Evolutionary conservation across 2,888 invertebrate species (phyloP).

Genomic region (Tetramorium bicarinatum): DNA sequence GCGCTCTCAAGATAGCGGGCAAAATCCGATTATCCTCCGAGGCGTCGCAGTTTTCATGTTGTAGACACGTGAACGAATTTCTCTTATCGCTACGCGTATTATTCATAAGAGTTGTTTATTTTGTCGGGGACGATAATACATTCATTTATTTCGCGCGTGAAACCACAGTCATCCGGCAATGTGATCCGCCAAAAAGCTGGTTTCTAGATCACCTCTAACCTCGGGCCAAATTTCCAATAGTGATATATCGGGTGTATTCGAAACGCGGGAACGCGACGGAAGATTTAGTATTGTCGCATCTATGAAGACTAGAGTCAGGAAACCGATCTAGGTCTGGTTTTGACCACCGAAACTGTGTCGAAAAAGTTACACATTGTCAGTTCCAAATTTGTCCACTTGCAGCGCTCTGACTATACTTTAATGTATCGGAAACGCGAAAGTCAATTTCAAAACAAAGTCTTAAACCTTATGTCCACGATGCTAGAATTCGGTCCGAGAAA

Average conservation of each 20-base stretch:
- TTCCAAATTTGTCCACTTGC: no score
- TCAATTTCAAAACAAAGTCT: no score
- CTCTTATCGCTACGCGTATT: background rate
- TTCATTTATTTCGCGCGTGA: background rate
- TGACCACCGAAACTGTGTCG: no score
- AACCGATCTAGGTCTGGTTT: no score
- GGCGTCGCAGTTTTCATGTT: constrained; percentile 2
- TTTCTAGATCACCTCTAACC: constrained; percentile 27
- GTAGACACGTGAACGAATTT: background rate
- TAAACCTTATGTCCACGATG: no score
- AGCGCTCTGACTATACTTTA: no score
- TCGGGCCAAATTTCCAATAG: background rate
- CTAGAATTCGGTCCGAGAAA: no score
- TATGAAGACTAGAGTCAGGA: no score
- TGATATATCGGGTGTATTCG: background rate
- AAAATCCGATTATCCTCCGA: constrained; percentile 24
- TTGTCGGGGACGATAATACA: background rate
- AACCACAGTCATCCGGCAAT: background rate
- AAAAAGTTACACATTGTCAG: no score
- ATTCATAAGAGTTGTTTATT: background rate
- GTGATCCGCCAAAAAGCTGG: background rate
- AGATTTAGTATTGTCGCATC: background rate
- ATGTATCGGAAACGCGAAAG: no score
- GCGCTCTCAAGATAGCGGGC: background rate
- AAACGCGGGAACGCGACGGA: background rate